A percentile compares a stretch with the other conserved stretches of the same genome.
Conservation (phyloP, 2,888 invertebrate genomes). For the Odontothrips loti region DNA sequence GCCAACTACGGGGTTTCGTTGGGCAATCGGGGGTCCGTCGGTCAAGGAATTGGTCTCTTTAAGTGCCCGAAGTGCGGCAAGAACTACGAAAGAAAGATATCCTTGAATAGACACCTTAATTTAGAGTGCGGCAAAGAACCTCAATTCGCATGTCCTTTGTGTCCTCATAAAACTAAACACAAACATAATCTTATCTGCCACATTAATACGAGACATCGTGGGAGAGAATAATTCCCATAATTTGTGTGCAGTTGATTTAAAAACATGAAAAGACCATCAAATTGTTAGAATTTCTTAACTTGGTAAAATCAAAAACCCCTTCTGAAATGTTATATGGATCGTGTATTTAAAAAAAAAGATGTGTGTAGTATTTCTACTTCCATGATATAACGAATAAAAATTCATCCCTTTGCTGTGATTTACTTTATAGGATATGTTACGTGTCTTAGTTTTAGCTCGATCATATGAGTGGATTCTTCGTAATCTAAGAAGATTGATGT, state of each 20-base stretch:
- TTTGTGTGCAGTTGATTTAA: not conserved
- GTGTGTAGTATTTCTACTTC: no score
- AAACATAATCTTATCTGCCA: constrained; percentile 43
- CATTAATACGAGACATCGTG: constrained; percentile 35
- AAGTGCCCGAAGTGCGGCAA: constrained; percentile 36
- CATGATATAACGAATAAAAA: no score
- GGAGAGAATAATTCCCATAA: not conserved
- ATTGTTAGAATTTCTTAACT: not conserved
- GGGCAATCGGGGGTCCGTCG: not conserved
- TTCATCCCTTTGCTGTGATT: no score
- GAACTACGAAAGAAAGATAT: constrained; percentile 37
- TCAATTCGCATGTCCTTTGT: constrained; percentile 48
- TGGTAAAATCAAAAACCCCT: not conserved
- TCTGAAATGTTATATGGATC: not conserved
- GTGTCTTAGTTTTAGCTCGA: no score
- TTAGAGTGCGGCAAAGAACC: constrained; percentile 43
- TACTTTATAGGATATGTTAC: no score
- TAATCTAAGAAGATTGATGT: no score
- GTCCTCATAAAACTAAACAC: constrained; percentile 47
- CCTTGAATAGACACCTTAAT: constrained; percentile 39
- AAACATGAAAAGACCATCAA: not conserved
- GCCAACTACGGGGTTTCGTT: not conserved
- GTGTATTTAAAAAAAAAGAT: no score
- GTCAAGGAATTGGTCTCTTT: not conserved
- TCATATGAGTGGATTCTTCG: no score